Base-by-base conservation (phyloP, 37 sponge, comb jelly and placozoan genomes). In the Aphrocallistes beatrix region DNA sequence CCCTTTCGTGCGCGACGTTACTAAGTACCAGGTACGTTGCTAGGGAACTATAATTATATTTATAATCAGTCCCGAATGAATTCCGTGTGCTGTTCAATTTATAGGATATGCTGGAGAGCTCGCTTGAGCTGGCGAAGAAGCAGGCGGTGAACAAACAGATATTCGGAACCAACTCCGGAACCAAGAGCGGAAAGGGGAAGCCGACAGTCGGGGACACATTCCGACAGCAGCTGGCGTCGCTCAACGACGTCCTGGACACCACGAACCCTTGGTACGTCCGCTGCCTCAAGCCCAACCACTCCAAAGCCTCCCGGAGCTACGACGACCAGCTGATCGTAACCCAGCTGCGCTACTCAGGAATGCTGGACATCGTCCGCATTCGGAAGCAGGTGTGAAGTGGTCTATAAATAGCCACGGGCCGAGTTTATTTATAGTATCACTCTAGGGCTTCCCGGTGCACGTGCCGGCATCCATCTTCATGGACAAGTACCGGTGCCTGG, bases 231-330 rank as follows among this genome's bases (percentile, higher is more conserved):
- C 96, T 95, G 28, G 42, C 90, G 34, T 92, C 93, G 16, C 87
- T 95, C 8, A 93, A 93, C 36, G 96, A 95, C 37, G 89, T 93
- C 23, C 85, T 95, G 47, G 96, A 91, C 83, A 75, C 85, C 38
- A 95, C 96, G 82, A 95, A 91, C 13, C 96, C 96, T 0, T 95
- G 96, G 96, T 96, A 96, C 84, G 92, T 96, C 19, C 84, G 96
- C 19, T 96, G 96, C 84, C 48, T 96, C 49, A 96, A 96, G 85
- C 96, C 96, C 37, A 96, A 96, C 81, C 50, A 90, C 1, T 38
- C 39, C 38, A 93, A 93, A 50, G 51, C 69, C 0, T 23, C 86
- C 36, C 50, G 82, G 9, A 19, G 21, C 51, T 96, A 93, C 60
- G 91, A 92, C 51, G 94, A 96, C 36, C 91, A 93, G n/a, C 92